phyloP scores from a whole-genome alignment of 2,797 vertebrate species.

The Smutsia temminckii region DNA sequence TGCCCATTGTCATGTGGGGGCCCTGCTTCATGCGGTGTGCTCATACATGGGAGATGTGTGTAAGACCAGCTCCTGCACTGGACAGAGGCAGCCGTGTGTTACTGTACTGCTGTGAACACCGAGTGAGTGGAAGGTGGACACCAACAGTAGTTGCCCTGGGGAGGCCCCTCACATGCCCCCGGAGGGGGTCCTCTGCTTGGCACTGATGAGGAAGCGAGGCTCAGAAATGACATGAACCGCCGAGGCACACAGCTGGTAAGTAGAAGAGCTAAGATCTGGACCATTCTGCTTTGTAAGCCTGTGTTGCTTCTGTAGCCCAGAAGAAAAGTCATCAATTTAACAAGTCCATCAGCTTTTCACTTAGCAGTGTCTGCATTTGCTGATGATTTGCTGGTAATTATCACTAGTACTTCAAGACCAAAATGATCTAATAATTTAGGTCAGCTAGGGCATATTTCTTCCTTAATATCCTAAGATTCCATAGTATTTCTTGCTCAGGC shows the following conservation, averaged over 20 bases:
- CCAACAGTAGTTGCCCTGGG: not conserved
- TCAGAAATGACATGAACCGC: too few species aligned
- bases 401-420: too few species aligned
- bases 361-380: not conserved
- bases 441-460: not conserved
- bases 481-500: not conserved
- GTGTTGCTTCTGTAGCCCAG: too few species aligned
- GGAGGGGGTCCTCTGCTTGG: not conserved
- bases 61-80: not conserved
- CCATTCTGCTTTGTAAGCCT: not conserved
- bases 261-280: not conserved
- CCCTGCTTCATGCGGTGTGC: fast-evolving
- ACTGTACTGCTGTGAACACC: too few species aligned
- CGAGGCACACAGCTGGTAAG: fast-evolving
- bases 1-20: fast-evolving
- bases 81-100: fast-evolving
- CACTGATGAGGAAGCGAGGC: not conserved
- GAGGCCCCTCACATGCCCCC: not conserved
- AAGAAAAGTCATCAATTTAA: not conserved
- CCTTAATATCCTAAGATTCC: not conserved
- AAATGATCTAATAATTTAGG: too few species aligned
- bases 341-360: not conserved
- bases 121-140: not conserved
- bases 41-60: fast-evolving
- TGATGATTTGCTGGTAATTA: not conserved